Percentiles rank a stretch among this genome's conserved stretches.
Conservation (phyloP, 2,888 invertebrate species). For the Agrotis exclamationis region DNA sequence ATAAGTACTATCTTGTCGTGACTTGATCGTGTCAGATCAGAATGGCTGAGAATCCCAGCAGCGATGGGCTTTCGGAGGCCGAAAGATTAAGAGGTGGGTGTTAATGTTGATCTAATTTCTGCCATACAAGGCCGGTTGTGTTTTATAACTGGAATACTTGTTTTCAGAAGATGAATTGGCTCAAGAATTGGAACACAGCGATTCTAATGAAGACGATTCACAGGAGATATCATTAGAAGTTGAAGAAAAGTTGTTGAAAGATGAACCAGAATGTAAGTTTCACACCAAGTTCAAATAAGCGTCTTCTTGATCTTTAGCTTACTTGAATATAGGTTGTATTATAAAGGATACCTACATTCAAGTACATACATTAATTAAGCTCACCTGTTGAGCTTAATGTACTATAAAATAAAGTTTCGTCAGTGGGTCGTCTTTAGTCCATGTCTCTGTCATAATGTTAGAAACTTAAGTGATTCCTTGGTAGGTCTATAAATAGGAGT, state of each 20-base stretch:
- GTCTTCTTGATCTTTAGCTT: conserved; percentile 3
- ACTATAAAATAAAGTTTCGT: too few species aligned
- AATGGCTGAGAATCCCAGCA: conserved; percentile 84
- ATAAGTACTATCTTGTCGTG: not conserved
- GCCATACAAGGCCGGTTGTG: not conserved
- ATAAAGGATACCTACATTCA: too few species aligned
- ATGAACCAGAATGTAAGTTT: conserved; percentile 87
- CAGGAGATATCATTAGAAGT: conserved; percentile 88
- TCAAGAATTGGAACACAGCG: conserved; percentile 87
- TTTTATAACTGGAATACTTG: conserved; percentile 8
- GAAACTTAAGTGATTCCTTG: not conserved
- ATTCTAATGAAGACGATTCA: conserved; percentile 88
- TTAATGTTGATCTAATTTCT: conserved; percentile 2
- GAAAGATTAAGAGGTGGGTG: conserved; percentile 83
- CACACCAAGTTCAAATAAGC: not conserved
- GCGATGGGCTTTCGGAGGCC: conserved; percentile 82
- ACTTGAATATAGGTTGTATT: too few species aligned
- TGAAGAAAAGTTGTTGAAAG: conserved; percentile 88
- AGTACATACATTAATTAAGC: too few species aligned
- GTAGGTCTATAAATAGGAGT: not conserved
- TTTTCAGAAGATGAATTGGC: conserved; percentile 86
- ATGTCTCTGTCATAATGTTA: too few species aligned
- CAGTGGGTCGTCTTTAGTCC: too few species aligned
- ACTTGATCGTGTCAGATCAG: conserved; percentile 26
- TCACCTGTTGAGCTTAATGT: too few species aligned